phyloP scores from a whole-genome alignment of 1,140 invertebrate species.

The Archivesica marissinica region DNA sequence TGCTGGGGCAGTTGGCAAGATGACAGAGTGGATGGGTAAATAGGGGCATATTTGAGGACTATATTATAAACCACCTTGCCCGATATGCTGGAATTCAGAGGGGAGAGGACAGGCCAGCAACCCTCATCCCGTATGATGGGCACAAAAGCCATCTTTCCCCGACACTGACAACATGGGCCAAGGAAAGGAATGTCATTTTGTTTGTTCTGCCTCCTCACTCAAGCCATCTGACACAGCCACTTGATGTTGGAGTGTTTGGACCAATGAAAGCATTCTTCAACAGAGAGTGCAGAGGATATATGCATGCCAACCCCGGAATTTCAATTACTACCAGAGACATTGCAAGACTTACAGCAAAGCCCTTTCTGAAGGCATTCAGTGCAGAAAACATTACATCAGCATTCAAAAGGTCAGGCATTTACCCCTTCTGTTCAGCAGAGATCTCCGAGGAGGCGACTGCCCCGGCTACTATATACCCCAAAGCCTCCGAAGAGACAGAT shows the following conservation, averaged over 20 bases:
- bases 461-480: too few relatives aligned
- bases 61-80: constrained; percentile 83
- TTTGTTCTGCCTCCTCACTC: constrained; percentile 71
- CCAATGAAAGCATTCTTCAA: constrained; percentile 63
- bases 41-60: constrained; percentile 81
- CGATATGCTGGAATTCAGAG: constrained; percentile 28
- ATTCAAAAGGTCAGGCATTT: constrained; percentile 62
- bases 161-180: constrained; percentile 57
- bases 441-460: too few relatives aligned
- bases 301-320: constrained; percentile 33
- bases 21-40: constrained; percentile 83
- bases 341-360: constrained; percentile 35
- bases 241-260: constrained; percentile 63
- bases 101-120: constrained; percentile 67
- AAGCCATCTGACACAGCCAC: constrained; percentile 18
- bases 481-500: too few relatives aligned
- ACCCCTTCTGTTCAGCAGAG: too few relatives aligned
- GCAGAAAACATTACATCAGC: constrained; percentile 51
- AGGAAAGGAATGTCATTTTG: constrained; percentile 65
- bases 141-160: constrained; percentile 72
- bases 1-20: constrained; percentile 78
- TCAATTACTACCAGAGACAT: constrained; percentile 39
- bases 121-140: constrained; percentile 83
- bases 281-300: constrained; percentile 29
- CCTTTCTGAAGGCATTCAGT: constrained; percentile 27